These are phyloP conservation scores for Tenthredo livida DNA, from an alignment of 2,888 invertebrate genomes.

Conservation along the genomic window DNA sequence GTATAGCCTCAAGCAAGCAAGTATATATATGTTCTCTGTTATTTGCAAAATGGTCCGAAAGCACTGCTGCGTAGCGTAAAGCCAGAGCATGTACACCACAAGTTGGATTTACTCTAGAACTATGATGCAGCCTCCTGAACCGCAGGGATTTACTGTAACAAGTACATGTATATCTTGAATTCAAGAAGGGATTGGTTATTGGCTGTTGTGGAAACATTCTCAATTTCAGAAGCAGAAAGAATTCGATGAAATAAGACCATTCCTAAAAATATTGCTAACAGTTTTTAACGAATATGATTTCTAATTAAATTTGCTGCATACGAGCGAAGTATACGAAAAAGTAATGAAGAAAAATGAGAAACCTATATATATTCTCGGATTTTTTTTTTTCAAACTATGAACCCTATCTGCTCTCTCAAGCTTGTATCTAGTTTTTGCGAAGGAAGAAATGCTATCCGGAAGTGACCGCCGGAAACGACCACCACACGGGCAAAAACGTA, in stretches of 20 bases:
- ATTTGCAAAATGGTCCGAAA: not conserved
- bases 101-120: slow-evolving; percentile 11
- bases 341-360: not conserved
- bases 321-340: not conserved
- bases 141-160: not conserved
- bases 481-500: not conserved
- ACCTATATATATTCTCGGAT: not conserved
- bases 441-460: slow-evolving; percentile 4
- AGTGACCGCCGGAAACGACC: slow-evolving; percentile 11
- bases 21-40: not conserved
- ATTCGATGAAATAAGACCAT: not conserved
- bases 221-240: not conserved
- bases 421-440: not conserved
- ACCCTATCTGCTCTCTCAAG: not conserved
- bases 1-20: not conserved
- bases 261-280: not conserved
- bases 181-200: not conserved
- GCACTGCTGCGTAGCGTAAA: not conserved
- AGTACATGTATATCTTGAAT: not conserved
- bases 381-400: not conserved
- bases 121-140: not conserved
- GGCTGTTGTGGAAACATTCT: not conserved
- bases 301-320: not conserved
- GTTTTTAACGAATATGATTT: not conserved
- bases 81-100: not conserved